These are phyloP conservation scores for Astyanax mexicanus DNA, from an alignment of 2,797 vertebrate species.

Conservation along the genomic window DNA sequence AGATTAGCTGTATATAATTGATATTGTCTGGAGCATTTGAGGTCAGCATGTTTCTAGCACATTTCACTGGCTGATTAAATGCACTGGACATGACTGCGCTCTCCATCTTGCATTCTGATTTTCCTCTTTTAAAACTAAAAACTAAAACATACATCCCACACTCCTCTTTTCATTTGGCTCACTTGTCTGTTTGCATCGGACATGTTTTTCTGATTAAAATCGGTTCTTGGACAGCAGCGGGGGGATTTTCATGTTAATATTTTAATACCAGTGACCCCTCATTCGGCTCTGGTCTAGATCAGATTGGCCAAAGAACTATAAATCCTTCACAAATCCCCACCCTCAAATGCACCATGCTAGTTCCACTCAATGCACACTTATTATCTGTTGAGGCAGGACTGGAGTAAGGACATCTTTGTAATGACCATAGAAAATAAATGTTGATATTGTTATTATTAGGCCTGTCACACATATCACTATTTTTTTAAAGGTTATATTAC, in stretches of 20 bases:
- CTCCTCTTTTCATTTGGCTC: slow-evolving; percentile 32
- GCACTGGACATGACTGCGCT: too few relatives aligned
- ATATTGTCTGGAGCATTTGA: neutral
- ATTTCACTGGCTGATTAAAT: neutral
- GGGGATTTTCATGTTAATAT: slow-evolving; percentile 66
- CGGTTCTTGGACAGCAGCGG: slow-evolving; percentile 55
- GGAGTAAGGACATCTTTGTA: neutral
- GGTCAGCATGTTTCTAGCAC: neutral
- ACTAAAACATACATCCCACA: slow-evolving; percentile 28
- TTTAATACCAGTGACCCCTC: slow-evolving; percentile 64
- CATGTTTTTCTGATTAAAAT: slow-evolving; percentile 68
- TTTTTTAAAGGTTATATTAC: too few relatives aligned
- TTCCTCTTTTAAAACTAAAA: slow-evolving; percentile 8
- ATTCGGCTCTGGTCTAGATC: slow-evolving; percentile 56
- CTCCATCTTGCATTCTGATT: slow-evolving; percentile 10
- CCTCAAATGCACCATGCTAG: neutral
- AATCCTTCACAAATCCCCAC: slow-evolving; percentile 61
- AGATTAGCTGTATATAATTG: neutral
- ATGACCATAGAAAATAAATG: too few relatives aligned
- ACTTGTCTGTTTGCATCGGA: slow-evolving; percentile 51
- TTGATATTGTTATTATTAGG: too few relatives aligned
- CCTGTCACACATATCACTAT: too few relatives aligned
- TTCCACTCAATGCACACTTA: slow-evolving; percentile 10
- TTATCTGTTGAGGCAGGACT: neutral
- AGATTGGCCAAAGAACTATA: slow-evolving; percentile 56